Evolutionary conservation across 2,797 vertebrate genomes (phyloP).

Genomic region (Molothrus aeneus): DNA sequence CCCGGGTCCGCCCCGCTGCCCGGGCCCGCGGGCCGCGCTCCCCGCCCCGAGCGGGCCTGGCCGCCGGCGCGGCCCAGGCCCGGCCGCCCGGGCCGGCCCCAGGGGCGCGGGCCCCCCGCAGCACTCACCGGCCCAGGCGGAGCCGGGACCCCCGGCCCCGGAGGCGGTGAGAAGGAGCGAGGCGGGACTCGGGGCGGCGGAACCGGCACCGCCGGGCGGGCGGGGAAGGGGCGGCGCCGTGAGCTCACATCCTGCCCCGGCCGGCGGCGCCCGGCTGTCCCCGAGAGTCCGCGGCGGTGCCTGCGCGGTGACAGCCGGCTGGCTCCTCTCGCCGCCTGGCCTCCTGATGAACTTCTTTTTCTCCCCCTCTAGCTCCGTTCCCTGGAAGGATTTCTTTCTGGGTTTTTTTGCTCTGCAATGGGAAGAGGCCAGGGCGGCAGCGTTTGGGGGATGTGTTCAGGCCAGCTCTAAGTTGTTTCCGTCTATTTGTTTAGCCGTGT

Average conservation of each 20-base stretch:
- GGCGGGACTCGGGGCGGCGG: background rate
- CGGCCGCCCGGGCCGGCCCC: background rate
- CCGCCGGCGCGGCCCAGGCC: background rate
- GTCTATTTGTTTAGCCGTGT: rapidly evolving
- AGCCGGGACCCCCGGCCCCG: background rate
- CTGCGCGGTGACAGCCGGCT: rapidly evolving
- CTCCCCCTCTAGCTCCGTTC: rapidly evolving
- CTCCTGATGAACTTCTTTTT: rapidly evolving
- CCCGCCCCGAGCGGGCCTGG: background rate
- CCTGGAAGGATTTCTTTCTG: background rate
- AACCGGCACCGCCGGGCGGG: slow-evolving; percentile 43
- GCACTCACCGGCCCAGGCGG: background rate
- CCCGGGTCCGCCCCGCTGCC: background rate
- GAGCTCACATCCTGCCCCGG: slow-evolving; percentile 55
- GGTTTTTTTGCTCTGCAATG: background rate
- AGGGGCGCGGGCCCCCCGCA: background rate
- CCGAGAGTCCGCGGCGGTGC: rapidly evolving
- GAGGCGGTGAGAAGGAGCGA: background rate
- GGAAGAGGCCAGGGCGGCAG: background rate
- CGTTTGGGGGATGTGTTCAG: background rate
- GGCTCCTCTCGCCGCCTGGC: rapidly evolving
- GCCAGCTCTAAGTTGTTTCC: background rate
- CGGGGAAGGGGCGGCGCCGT: background rate
- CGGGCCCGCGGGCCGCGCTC: background rate
- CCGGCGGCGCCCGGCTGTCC: background rate